A percentile compares a stretch with the other conserved stretches of the same genome.
Evolutionary conservation across 2,113 vertebrate genomes (phyloP).

Genomic region (Actenoides lindsayi): DNA sequence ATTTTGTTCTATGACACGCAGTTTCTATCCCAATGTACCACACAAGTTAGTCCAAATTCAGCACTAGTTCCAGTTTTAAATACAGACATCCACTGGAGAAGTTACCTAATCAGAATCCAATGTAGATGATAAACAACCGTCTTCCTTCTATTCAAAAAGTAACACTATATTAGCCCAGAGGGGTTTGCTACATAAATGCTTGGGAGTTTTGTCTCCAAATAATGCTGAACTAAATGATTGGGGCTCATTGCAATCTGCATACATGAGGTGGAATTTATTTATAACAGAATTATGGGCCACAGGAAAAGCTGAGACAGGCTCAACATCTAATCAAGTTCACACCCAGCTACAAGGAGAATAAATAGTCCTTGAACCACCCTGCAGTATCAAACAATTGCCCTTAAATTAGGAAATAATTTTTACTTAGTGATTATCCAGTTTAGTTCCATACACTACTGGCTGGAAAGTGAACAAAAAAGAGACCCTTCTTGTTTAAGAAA

Average conservation of each 20-base stretch:
- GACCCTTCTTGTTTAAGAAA: neutral
- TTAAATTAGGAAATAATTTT: neutral
- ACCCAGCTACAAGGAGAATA: neutral
- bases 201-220: neutral
- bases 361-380: neutral
- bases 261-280: neutral
- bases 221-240: neutral
- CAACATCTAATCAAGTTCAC: neutral
- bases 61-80: neutral
- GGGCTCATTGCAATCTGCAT: neutral
- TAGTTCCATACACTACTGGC: neutral
- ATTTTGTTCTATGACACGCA: neutral
- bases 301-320: neutral
- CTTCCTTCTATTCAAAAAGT: neutral
- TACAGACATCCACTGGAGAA: neutral
- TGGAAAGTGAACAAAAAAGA: neutral
- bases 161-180: neutral
- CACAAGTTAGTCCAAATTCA: neutral
- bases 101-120: neutral
- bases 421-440: neutral
- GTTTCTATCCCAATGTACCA: neutral
- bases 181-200: neutral
- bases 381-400: neutral
- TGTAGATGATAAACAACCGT: accelerated
- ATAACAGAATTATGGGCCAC: neutral